Evolutionary conservation across 1,140 invertebrate genomes (phyloP).

Genomic region (Saccostrea cuccullata): DNA sequence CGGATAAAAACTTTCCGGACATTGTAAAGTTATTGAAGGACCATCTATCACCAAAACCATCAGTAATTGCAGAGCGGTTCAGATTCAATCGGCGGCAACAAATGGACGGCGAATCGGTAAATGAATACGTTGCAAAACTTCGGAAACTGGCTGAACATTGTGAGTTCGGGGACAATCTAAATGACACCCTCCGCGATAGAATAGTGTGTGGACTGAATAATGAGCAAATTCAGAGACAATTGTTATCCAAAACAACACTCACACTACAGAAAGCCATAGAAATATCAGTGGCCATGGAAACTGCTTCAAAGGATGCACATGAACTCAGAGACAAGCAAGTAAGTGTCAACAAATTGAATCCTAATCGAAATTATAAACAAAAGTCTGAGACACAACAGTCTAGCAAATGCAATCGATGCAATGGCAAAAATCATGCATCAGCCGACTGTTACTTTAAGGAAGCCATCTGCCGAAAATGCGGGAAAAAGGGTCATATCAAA

Average conservation of each 20-base stretch:
- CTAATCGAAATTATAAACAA: too few relatives aligned
- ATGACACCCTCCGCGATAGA: too few relatives aligned
- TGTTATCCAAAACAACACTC: slow-evolving; percentile 38
- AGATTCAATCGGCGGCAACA: too few relatives aligned
- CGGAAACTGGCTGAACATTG: slow-evolving; percentile 34
- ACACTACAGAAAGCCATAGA: slow-evolving; percentile 49
- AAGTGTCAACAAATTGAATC: slow-evolving; percentile 4
- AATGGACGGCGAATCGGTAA: not conserved
- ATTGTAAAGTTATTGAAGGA: slow-evolving; percentile 32
- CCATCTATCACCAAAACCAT: not conserved
- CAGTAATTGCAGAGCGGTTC: slow-evolving; percentile 7
- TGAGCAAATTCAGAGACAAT: slow-evolving; percentile 36
- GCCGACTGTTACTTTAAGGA: too few relatives aligned
- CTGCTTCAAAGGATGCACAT: slow-evolving; percentile 40
- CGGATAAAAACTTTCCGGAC: slow-evolving; percentile 33
- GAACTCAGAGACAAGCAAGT: slow-evolving; percentile 38
- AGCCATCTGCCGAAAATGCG: slow-evolving; percentile 12
- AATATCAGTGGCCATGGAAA: slow-evolving; percentile 51
- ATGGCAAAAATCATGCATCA: too few relatives aligned
- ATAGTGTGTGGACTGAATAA: too few relatives aligned
- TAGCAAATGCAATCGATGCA: too few relatives aligned
- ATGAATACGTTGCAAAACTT: not conserved
- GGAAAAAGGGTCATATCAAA: slow-evolving; percentile 35
- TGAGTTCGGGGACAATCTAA: slow-evolving; percentile 47
- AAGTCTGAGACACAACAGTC: too few relatives aligned